These are phyloP conservation scores for Spialia ferax DNA, from an alignment of 2,888 invertebrate genomes.

Conservation along the genomic window DNA sequence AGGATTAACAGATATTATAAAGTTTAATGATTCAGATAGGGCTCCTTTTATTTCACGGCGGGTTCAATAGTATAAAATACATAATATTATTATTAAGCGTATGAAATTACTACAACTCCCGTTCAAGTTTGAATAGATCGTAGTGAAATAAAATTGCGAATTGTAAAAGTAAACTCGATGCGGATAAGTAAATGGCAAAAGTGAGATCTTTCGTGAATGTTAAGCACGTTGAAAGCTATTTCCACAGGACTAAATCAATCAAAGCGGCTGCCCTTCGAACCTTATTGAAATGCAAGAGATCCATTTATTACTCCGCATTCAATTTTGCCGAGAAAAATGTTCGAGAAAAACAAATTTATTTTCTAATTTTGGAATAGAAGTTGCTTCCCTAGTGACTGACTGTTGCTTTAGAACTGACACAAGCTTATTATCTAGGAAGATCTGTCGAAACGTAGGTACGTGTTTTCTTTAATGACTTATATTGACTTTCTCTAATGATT, in stretches of 20 bases:
- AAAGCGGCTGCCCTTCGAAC: slow-evolving; percentile 63
- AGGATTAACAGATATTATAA: too few relatives aligned
- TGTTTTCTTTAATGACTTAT: too few relatives aligned
- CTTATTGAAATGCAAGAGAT: slow-evolving; percentile 79
- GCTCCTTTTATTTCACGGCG: not conserved
- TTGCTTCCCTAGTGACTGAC: not conserved
- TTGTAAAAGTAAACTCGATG: slow-evolving; percentile 62
- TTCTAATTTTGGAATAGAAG: slow-evolving; percentile 24
- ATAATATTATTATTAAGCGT: not conserved
- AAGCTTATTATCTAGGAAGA: not conserved
- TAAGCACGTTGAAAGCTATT: slow-evolving; percentile 68
- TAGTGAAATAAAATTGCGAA: slow-evolving; percentile 45
- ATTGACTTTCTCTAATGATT: too few relatives aligned
- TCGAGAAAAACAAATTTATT: slow-evolving; percentile 35
- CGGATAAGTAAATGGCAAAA: slow-evolving; percentile 62
- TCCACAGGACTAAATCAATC: slow-evolving; percentile 73
- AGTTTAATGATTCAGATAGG: not conserved
- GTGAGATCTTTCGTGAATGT: slow-evolving; percentile 66
- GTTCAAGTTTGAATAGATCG: slow-evolving; percentile 23
- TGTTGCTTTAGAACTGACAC: not conserved
- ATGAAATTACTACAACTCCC: not conserved
- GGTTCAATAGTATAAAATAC: not conserved
- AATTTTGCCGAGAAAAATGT: slow-evolving; percentile 54
- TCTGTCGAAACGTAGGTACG: not conserved
- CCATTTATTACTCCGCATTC: slow-evolving; percentile 76